These are phyloP conservation scores for Heteromurus nitidus DNA, from an alignment of 2,888 invertebrate species.

Conservation along the genomic window DNA sequence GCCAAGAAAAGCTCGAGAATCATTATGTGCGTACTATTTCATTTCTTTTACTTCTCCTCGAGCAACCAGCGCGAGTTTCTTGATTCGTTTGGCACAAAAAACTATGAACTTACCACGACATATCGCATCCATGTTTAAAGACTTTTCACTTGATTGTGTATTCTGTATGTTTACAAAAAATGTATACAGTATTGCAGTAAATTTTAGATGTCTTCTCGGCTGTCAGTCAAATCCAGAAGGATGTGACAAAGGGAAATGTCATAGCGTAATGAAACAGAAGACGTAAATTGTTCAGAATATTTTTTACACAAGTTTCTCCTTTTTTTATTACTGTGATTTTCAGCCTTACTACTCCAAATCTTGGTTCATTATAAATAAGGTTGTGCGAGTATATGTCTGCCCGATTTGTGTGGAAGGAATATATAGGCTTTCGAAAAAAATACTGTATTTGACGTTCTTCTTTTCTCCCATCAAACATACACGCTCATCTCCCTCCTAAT, in stretches of 20 bases:
- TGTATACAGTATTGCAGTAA: constrained; percentile 8
- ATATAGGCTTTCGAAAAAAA: no score
- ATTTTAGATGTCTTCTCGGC: constrained; percentile 7
- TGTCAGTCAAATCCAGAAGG: constrained; percentile 59
- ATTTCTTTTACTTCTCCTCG: constrained; percentile 6
- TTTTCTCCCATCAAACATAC: no score
- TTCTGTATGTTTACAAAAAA: background rate
- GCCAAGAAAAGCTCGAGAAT: background rate
- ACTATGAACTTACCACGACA: no score
- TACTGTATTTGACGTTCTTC: no score
- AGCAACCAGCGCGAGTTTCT: background rate
- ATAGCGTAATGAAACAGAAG: constrained; percentile 50
- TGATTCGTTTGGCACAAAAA: constrained; percentile 15
- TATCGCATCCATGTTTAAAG: constrained; percentile 3
- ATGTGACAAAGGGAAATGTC: constrained; percentile 56
- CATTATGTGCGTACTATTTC: constrained; percentile 33
- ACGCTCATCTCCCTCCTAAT: constrained; percentile 2
- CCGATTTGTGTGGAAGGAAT: no score
- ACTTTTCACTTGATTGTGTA: background rate
- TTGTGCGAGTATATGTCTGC: no score
- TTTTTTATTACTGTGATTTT: constrained; percentile 47
- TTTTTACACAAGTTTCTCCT: constrained; percentile 13
- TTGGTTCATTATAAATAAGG: constrained; percentile 33
- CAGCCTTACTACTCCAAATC: constrained; percentile 34
- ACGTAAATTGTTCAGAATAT: constrained; percentile 58